Base-by-base conservation (phyloP, 2,888 invertebrate genomes). In the Caenorhabditis virilis region DNA sequence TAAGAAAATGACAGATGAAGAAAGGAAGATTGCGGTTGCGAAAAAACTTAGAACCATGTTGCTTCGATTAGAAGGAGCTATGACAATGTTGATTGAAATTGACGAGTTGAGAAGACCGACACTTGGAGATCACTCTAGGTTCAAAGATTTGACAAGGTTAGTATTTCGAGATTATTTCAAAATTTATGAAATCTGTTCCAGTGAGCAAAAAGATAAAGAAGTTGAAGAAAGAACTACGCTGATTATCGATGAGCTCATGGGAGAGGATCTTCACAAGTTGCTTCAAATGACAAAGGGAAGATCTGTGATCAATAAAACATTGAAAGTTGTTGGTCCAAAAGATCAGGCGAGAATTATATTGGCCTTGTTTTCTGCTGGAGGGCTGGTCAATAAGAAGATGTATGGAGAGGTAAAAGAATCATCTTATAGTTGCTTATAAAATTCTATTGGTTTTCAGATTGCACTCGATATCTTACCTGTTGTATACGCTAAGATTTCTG, bases 61-160 rank as follows among this genome's bases (percentile, higher is more conserved):
- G n/a, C 45, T 80, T 51, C 64, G 69, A 15, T 54, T 80, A 22
- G 80, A 80, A 65, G 66, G 74, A n/a, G 77, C 77, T 2, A 55
- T 72, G 1, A 27, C 64, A 39, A 55, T 68, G 16, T 56, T 79
- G 11, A 55, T 80, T 11, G 75, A 82, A 48, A 71, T 74, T 33
- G 60, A 68, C n/a, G 78, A 80, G 15, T 42, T 58, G 1, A 41
- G 50, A 25, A 51, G 41, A 22, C 7, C 25, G 9, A 38, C 22
- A 0, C 6, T 55, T 11, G 38, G 47, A 2, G 52, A 55, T 1
- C 54, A 52, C n/a, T 56, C 56, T n/a, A 47, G 25, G 16, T 54
- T 56, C 45, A 53, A 45, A 33, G 54, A 43, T 16, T 27, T 58
- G 11, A 53, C 39, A 13, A 66, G 53, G 56, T 57, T 36, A n/a